A percentile compares a stretch with the other conserved stretches of the same genome.
phyloP scores from a whole-genome alignment of 37 sponge, comb jelly and placozoan genomes.

The Beroe ovata region DNA sequence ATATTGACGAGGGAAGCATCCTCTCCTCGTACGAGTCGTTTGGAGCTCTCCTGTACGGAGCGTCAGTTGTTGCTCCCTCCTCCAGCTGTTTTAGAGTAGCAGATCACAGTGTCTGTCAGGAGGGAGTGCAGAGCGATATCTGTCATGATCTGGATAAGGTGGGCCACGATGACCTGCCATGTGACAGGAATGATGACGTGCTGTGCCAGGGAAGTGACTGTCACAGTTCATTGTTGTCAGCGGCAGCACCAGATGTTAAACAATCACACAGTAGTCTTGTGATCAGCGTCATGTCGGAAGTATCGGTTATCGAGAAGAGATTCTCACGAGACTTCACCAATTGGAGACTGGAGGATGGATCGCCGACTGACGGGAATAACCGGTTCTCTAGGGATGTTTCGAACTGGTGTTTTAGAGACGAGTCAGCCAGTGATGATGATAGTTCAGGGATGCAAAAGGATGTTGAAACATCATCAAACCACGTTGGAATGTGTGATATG shows the following conservation, averaged over 20 bases:
- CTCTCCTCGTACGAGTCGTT: background rate
- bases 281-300: background rate
- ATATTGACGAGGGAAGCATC: conserved; percentile 7
- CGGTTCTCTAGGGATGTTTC: background rate
- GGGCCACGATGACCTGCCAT: background rate
- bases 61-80: background rate
- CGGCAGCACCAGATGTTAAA: background rate
- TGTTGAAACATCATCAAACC: no score
- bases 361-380: background rate
- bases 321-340: background rate
- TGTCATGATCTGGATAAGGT: no score
- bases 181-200: background rate
- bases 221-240: background rate
- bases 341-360: background rate
- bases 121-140: background rate
- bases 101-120: background rate
- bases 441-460: no score
- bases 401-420: no score
- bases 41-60: background rate
- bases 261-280: background rate
- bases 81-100: background rate
- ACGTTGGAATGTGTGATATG: no score
- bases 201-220: background rate
- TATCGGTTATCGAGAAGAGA: background rate
- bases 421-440: no score